Conservation (phyloP, 2,797 vertebrate genomes). For the Cetoscarus ocellatus region DNA sequence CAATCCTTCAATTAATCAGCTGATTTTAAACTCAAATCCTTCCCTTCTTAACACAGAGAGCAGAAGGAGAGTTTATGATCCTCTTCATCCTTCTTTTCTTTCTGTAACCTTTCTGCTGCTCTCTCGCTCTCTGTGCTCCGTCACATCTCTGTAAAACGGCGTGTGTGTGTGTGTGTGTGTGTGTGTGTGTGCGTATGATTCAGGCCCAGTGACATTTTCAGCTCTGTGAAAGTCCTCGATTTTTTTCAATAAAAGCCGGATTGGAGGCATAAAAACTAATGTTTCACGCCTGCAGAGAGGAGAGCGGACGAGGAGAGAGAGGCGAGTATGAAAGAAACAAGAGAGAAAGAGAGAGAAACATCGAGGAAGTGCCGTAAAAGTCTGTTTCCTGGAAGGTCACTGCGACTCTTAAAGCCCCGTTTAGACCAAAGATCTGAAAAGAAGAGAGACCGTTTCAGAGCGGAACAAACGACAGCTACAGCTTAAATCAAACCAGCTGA, state of each 20-base stretch:
- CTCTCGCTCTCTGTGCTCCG: constrained; percentile 33
- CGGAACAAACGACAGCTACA: too few species aligned
- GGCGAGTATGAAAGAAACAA: constrained; percentile 38
- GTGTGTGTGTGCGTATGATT: constrained; percentile 63
- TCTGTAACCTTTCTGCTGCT: constrained; percentile 67
- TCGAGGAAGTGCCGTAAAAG: neutral
- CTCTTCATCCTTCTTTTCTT: constrained; percentile 42
- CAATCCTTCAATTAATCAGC: constrained; percentile 58
- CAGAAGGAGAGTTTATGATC: constrained; percentile 32
- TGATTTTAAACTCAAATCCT: constrained; percentile 48
- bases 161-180: constrained; percentile 62
- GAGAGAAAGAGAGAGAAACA: constrained; percentile 11
- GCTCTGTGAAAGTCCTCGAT: constrained; percentile 54
- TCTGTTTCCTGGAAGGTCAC: constrained; percentile 62
- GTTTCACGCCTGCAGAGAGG: constrained; percentile 55
- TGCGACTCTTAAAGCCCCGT: constrained; percentile 1
- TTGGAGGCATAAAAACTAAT: constrained; percentile 69
- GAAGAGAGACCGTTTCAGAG: too few species aligned
- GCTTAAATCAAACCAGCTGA: too few species aligned
- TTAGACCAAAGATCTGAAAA: too few species aligned
- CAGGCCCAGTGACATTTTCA: constrained; percentile 75
- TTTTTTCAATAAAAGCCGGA: constrained; percentile 61
- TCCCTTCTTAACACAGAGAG: constrained; percentile 62
- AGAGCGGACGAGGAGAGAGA: constrained; percentile 37
- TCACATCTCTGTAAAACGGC: constrained; percentile 56